Conservation (phyloP, 2,113 vertebrate species). For the Alexandromys fortis region DNA sequence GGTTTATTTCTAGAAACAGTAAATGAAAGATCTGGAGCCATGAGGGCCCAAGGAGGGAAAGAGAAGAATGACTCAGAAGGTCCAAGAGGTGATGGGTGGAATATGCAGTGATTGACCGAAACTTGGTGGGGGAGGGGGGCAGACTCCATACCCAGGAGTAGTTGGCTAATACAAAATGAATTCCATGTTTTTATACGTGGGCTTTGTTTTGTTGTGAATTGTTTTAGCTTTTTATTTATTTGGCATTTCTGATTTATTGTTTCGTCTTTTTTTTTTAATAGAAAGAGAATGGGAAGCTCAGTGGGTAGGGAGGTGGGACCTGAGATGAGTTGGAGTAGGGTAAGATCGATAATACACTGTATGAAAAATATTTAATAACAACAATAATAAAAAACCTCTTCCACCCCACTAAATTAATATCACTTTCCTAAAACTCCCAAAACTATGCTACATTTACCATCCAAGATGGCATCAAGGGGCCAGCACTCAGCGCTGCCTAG, state of each 20-base stretch:
- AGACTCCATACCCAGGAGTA: not conserved
- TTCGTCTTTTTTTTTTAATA: not conserved
- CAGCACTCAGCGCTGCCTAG: not conserved
- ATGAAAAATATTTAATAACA: not conserved
- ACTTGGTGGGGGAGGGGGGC: too few species aligned
- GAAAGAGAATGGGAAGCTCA: not conserved
- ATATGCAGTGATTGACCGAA: too few species aligned
- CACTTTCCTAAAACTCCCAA: not conserved
- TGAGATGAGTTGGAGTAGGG: not conserved
- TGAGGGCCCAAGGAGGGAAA: too few species aligned
- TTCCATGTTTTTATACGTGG: not conserved
- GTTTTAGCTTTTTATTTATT: not conserved
- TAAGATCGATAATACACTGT: not conserved
- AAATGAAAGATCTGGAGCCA: too few species aligned
- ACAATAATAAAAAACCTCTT: not conserved
- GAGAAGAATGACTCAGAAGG: too few species aligned
- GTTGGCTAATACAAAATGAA: not conserved
- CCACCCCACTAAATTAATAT: not conserved
- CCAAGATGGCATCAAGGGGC: not conserved
- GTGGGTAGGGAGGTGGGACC: not conserved
- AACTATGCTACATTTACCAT: not conserved
- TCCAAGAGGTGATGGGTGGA: too few species aligned
- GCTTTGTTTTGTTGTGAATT: not conserved
- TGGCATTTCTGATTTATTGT: not conserved
- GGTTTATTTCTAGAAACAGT: too few species aligned